These are phyloP conservation scores for Rhopilema esculentum DNA, from an alignment of 30 jellyfish, hydroid and myxozoan genomes.

Conservation along the genomic window DNA sequence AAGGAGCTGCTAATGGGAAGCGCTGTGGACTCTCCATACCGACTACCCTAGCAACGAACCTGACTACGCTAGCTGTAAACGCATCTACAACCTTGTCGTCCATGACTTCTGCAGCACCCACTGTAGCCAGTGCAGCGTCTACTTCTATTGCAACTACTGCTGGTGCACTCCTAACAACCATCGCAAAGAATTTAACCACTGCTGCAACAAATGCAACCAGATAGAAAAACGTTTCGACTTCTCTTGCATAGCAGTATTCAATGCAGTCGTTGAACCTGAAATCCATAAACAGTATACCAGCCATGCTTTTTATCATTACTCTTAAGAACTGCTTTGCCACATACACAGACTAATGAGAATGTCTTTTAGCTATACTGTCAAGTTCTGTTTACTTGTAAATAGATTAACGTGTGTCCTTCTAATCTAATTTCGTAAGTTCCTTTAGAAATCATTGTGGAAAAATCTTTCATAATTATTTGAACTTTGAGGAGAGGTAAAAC, in stretches of 20 bases:
- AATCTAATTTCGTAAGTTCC: neutral
- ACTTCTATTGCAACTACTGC: neutral
- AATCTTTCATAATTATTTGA: neutral
- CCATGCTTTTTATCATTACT: no score
- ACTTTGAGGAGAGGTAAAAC: neutral
- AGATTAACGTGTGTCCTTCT: neutral
- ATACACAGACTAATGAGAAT: neutral
- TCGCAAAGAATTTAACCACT: slow-evolving; percentile 7
- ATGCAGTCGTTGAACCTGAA: neutral
- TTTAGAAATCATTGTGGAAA: neutral
- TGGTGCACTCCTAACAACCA: neutral
- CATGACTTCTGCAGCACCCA: neutral
- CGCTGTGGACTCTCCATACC: slow-evolving; percentile 24
- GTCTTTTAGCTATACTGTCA: neutral
- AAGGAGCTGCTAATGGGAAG: neutral
- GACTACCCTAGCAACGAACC: neutral
- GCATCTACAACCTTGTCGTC: neutral
- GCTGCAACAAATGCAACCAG: slow-evolving; percentile 14
- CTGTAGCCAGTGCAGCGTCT: slow-evolving; percentile 2
- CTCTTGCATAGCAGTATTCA: neutral
- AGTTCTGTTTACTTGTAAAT: neutral
- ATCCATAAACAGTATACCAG: no score
- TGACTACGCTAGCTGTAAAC: neutral
- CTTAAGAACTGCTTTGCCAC: neutral
- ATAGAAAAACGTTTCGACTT: neutral